Evolutionary conservation across 2,797 vertebrate species (phyloP), one percentile per base, ranked within the genome.

Genomic region (Psittacula derbiana): DNA sequence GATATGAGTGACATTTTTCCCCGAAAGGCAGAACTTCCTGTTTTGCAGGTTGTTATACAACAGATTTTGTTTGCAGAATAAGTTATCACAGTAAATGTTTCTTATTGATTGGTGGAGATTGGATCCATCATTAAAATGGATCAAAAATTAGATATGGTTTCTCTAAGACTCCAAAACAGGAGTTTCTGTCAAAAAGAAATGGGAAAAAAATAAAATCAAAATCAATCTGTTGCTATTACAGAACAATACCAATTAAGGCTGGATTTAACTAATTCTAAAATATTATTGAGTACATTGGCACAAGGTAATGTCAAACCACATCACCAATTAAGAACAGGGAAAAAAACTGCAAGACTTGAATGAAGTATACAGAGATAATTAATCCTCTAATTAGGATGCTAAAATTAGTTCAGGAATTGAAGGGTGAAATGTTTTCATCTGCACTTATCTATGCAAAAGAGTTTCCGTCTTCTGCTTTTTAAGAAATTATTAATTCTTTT

Each of bases 331-430:
- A 89, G 57, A 91, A 82, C 0, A 73, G 14, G 49, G 55, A 94
- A 95, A 95, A 79, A 69, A 81, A 72, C n/a, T 53, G 57, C 24
- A 91, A 91, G 88, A 82, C 17, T 74, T 95, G 57, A 91, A 79
- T 69, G 64, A 92, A 85, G 49, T 65, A 85, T 58, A 49, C 19
- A 55, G 20, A 71, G 65, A 94, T 91, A 93, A 95, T 86, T 87
- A 94, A 90, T 73, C 44, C 10, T 78, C 50, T 94, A 88, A 88
- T 86, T 90, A 86, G 65, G 46, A 88, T 91, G 76, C 30, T 83
- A 90, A 91, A 92, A 86, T 84, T 88, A 62, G 20, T 90, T 90
- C 24, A 62, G 44, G 40, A 92, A 79, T n/a, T 76, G 71, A 93
- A 60, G 9, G 43, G n/a, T 88, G 49, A 90, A 89, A 92, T 40